phyloP scores from a whole-genome alignment of 2,113 vertebrate species.

The Microcebus lehilahytsara region DNA sequence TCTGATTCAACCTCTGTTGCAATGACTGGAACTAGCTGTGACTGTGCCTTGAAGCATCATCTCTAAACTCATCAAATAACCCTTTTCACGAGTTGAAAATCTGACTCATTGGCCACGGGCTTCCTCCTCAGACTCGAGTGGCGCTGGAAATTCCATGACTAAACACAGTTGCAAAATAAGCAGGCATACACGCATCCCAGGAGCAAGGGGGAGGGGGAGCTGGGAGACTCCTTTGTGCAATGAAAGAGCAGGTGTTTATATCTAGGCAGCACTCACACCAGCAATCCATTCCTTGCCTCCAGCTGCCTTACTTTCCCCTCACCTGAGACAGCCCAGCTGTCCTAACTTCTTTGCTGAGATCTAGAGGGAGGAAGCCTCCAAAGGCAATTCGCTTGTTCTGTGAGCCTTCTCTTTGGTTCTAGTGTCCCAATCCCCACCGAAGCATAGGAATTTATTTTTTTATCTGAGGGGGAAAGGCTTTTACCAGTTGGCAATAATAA shows the following conservation, averaged over 20 bases:
- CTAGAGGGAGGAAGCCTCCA: background rate
- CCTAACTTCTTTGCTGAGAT: constrained; percentile 3
- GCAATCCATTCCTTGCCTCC: background rate
- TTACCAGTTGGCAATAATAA: background rate
- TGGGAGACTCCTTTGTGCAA: background rate
- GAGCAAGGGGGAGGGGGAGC: background rate
- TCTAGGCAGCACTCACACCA: background rate
- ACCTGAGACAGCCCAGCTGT: background rate
- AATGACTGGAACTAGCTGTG: background rate
- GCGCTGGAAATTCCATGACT: constrained; percentile 55
- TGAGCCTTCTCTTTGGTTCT: background rate
- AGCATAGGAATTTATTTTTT: background rate
- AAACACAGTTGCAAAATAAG: constrained; percentile 41
- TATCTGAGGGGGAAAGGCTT: background rate
- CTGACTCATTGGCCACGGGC: constrained; percentile 47
- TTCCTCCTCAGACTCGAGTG: background rate
- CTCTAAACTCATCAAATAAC: background rate
- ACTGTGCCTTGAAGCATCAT: background rate
- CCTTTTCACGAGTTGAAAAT: background rate
- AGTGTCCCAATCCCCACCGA: background rate
- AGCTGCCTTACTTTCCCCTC: background rate
- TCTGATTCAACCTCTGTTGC: background rate
- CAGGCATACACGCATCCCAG: no score
- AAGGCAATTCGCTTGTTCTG: background rate
- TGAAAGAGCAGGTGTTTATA: background rate